A percentile compares a stretch with the other conserved stretches of the same genome.
These are phyloP conservation scores for Bombus terrestris DNA, from an alignment of 1,140 invertebrate species.

Conservation along the genomic window DNA sequence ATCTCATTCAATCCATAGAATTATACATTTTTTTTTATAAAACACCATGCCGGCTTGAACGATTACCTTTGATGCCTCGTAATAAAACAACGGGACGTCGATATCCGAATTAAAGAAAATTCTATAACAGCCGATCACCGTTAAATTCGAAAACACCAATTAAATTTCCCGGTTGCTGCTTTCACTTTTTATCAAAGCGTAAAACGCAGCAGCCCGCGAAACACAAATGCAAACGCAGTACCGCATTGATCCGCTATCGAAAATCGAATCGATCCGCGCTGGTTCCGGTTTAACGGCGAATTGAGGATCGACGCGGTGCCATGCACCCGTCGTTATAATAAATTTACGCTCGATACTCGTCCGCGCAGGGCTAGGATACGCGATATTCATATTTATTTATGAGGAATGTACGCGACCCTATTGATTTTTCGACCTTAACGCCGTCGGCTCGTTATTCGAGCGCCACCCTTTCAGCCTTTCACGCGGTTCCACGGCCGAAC, in stretches of 20 bases:
- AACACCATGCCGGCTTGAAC: background rate
- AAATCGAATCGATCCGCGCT: background rate
- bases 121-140: background rate
- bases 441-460: constrained; percentile 43
- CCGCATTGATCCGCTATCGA: background rate
- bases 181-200: background rate
- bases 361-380: constrained; percentile 25
- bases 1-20: background rate
- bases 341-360: constrained; percentile 40
- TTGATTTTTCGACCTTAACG: constrained; percentile 72
- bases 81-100: background rate
- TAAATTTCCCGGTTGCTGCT: background rate
- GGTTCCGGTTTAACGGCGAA: background rate
- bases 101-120: background rate
- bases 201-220: background rate
- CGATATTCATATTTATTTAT: constrained; percentile 76
- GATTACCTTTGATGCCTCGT: background rate
- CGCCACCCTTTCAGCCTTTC: constrained; percentile 41
- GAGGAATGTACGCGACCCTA: constrained; percentile 64
- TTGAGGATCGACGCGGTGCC: background rate
- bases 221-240: background rate
- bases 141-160: background rate
- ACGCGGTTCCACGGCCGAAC: constrained; percentile 6
- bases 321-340: constrained; percentile 26
- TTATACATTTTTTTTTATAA: background rate